phyloP scores from a whole-genome alignment of 2,113 vertebrate species.

The Natator depressus region DNA sequence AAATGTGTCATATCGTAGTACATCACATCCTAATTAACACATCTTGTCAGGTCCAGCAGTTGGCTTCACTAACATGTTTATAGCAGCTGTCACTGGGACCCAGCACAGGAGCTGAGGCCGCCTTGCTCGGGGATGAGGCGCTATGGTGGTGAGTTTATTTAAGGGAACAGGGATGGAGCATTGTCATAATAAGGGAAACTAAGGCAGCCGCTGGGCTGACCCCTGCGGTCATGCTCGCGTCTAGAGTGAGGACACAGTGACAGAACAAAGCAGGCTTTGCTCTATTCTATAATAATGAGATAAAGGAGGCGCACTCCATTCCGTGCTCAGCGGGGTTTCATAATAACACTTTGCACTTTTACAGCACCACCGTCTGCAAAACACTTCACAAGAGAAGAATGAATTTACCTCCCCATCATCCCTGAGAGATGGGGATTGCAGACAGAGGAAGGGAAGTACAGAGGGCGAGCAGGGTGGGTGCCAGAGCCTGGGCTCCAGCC shows the following conservation, averaged over 20 bases:
- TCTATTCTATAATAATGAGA: not conserved
- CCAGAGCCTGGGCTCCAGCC: not conserved
- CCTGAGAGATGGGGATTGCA: not conserved
- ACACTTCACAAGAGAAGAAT: not conserved
- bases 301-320: not conserved
- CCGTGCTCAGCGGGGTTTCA: not conserved
- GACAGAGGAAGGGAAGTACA: not conserved
- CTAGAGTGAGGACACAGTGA: accelerated
- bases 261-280: not conserved
- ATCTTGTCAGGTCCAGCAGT: conserved; percentile 73
- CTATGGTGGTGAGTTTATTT: not conserved
- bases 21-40: conserved; percentile 77
- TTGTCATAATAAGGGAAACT: not conserved
- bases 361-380: accelerated
- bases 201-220: not conserved
- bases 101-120: conserved; percentile 5
- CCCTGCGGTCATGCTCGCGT: accelerated
- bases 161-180: not conserved
- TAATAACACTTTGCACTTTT: not conserved
- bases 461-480: not conserved
- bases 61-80: conserved; percentile 57
- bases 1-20: conserved; percentile 27
- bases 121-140: conserved; percentile 15
- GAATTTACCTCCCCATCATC: not conserved
- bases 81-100: conserved; percentile 78